phyloP scores from a whole-genome alignment of 2,113 vertebrate genomes.

The Tamias sibiricus region DNA sequence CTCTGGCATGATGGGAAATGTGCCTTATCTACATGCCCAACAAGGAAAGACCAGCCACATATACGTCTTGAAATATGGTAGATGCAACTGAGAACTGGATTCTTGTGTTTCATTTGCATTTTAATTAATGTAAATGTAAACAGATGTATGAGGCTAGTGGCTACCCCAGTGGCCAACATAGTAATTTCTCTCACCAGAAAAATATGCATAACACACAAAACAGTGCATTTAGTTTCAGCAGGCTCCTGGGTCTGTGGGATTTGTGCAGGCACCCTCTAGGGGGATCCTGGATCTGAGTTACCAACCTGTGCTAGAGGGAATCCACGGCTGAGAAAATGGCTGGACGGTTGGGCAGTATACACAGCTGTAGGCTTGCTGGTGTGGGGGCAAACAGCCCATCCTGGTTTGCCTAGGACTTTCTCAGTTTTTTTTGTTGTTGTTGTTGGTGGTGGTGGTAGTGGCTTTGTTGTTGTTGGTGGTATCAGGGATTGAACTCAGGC shows the following conservation, averaged over 20 bases:
- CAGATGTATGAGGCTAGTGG: neutral
- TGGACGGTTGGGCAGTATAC: neutral
- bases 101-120: neutral
- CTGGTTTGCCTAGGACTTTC: neutral
- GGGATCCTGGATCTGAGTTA: neutral
- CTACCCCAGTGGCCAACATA: accelerated
- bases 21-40: too few species aligned
- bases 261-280: neutral
- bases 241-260: neutral
- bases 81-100: neutral
- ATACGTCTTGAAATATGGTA: neutral
- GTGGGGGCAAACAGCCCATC: accelerated
- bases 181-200: neutral
- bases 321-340: neutral
- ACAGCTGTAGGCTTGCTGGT: neutral
- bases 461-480: too few species aligned
- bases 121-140: neutral
- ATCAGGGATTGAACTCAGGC: too few species aligned
- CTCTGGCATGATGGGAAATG: neutral
- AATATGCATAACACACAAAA: neutral
- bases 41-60: too few species aligned
- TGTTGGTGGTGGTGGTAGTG: too few species aligned
- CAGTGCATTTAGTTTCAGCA: neutral
- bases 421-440: too few species aligned
- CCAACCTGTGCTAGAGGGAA: too few species aligned